Evolutionary conservation across 2,888 invertebrate species (phyloP), one percentile per base, ranked within the genome.

Genomic region (Ectemnius continuus): DNA sequence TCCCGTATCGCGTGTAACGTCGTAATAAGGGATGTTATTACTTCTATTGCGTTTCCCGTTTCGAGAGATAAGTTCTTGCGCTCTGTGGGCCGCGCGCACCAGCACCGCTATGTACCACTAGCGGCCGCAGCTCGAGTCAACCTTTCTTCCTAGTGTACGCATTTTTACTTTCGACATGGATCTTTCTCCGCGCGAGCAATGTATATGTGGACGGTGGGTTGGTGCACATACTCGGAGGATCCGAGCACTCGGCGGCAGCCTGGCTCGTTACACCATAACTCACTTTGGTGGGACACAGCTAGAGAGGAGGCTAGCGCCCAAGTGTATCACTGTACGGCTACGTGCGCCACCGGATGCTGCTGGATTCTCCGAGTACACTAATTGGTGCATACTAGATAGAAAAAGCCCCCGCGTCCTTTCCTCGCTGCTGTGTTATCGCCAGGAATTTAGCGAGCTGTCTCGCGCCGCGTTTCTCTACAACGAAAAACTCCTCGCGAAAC

Each of bases 21-120:
- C 75, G 78, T 84, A 85, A 84, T 84, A 84, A 84, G 82, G 82
- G 82, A 84, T 82, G 80, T 84, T 84, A 85, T 85, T 84, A 84
- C 79, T 84, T 84, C 79, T 78, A 83, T 84, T 82, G 81, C 81
- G 78, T 84, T 81, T 84, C 77, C 80, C 79, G 76, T 78, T 85
- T 76, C 74, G 77, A 82, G 71, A 84, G 85, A 81, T 80, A 85
- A 85, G 81, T 80, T 76, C 71, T 75, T 65, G 74, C 62, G 36
- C 36, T 36, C 36, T 36, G 6, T 36, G 36, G 36, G 6, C 36
- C 36, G 36, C 11, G 36, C 36, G 36, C 36, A 8, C 36, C 36
- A 8, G 36, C 36, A 8, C 36, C 36, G 36, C 36, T 6, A 36
- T 36, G 36, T 36, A 36, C 36, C 36, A 36, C 36, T 36, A 8